Evolutionary conservation across 2,888 invertebrate genomes (phyloP), one percentile per base, ranked within the genome.

Genomic region (Dasysyrphus tricinctus): DNA sequence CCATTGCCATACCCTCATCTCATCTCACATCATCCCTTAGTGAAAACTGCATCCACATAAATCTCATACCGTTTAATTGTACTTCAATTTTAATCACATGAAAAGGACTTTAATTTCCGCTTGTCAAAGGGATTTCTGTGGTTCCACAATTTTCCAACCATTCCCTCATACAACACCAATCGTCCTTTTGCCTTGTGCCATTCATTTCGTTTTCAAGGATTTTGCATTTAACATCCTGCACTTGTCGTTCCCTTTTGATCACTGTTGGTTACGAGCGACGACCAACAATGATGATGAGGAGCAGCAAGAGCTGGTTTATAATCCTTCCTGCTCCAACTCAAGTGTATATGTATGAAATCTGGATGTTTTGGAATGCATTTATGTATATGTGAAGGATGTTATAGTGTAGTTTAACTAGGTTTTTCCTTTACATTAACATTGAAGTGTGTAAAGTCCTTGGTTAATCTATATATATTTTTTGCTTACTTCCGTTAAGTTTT

Each of bases 61-160:
- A 74, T 88, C 84, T 87, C 88, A 85, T 88, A 88, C 80, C 88
- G 88, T 89, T 89, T 89, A 89, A 89, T 89, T 89, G 88, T 89
- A 88, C 89, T 89, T 88, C 88, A 88, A 89, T 89, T 89, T 89
- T 89, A 89, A 89, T 89, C 89, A 88, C 88, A 88, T 88, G 88
- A 88, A 88, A 86, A 88, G 86, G 84, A 88, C 89, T 88, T 89
- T 89, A 89, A 89, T 89, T 89, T 89, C 89, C 89, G 89, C 88
- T 88, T 89, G 89, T 89, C 89, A 89, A 89, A 88, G 83, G 83
- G 65, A 82, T 79, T 86, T 77, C 80, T 77, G 59, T 76, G 67
- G 72, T 65, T 65, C 51, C 70, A 75, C 70, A 49, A 72, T 57
- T 61, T 39, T 61, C 34, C 69, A 16, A 63, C 29, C 51, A 42